Evolutionary conservation across 1,140 invertebrate genomes (phyloP).

Genomic region (Scaptomyza pallida): DNA sequence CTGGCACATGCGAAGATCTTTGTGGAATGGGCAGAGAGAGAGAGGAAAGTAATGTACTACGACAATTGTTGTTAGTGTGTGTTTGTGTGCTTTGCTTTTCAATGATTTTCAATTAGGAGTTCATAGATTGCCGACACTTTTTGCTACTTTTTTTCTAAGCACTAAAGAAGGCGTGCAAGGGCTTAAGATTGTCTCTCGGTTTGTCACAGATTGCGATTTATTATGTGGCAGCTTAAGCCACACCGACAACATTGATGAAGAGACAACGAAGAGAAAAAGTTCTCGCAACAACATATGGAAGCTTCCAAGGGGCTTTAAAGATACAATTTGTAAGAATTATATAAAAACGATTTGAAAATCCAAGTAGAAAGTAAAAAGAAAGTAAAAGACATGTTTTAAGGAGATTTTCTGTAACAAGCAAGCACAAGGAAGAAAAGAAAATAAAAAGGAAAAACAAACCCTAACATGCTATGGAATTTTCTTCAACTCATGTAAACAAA

Average conservation of each 20-base stretch:
- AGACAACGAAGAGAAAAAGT: constrained; percentile 1
- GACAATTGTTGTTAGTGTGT: constrained; percentile 53
- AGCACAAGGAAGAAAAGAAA: neutral
- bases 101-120: constrained; percentile 79
- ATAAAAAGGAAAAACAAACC: neutral
- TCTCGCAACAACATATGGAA: neutral
- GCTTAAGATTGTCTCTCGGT: constrained; percentile 37
- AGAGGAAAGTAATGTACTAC: too few relatives aligned
- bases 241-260: constrained; percentile 29
- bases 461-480: neutral
- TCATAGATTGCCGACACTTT: constrained; percentile 57
- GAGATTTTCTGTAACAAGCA: neutral
- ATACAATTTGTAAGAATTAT: too few relatives aligned
- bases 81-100: constrained; percentile 53
- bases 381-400: neutral
- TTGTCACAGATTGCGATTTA: constrained; percentile 44
- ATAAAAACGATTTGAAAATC: too few relatives aligned
- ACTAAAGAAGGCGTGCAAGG: constrained; percentile 24
- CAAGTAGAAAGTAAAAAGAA: too few relatives aligned
- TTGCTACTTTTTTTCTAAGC: neutral
- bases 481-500: neutral
- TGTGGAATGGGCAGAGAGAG: too few relatives aligned
- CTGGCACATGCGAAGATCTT: neutral
- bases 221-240: constrained; percentile 44
- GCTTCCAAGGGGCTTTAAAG: neutral